A percentile compares a stretch with the other conserved stretches of the same genome.
Evolutionary conservation across 2,888 invertebrate genomes (phyloP).

Genomic region (Lycophotia porphyrea): DNA sequence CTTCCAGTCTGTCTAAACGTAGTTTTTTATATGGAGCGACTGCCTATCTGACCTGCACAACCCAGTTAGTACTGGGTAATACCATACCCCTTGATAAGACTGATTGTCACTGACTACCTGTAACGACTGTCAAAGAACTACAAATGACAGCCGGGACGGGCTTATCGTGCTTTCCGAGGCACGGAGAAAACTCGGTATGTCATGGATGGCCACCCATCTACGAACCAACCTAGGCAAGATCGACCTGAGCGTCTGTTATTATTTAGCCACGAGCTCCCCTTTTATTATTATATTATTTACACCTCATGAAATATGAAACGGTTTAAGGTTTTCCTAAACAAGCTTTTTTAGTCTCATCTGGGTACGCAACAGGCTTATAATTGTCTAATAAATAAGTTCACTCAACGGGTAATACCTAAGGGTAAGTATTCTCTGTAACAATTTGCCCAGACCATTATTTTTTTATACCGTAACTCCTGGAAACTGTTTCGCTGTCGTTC

Average conservation of each 20-base stretch:
- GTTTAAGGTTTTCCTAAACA: conserved; percentile 18
- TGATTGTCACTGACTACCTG: too few species aligned
- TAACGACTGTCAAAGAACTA: background rate
- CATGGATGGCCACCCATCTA: background rate
- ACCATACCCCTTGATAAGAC: background rate
- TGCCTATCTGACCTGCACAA: too few species aligned
- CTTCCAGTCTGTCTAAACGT: too few species aligned
- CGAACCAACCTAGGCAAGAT: background rate
- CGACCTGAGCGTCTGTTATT: background rate
- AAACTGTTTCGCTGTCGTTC: conserved; percentile 14
- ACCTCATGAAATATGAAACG: conserved; percentile 37
- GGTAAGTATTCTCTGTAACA: conserved; percentile 4
- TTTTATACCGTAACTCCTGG: conserved; percentile 24
- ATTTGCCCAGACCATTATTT: conserved; percentile 15
- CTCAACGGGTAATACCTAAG: conserved; percentile 1
- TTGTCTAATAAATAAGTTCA: conserved; percentile 56
- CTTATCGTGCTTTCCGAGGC: background rate
- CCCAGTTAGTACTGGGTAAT: background rate
- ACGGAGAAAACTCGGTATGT: background rate
- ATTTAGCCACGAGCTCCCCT: background rate
- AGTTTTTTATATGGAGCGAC: too few species aligned
- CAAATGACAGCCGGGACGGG: background rate
- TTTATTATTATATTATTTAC: conserved; percentile 18
- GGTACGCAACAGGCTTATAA: conserved; percentile 57
- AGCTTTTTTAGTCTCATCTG: conserved; percentile 33